Base-by-base conservation (phyloP, 2,113 vertebrate genomes). In the Hippopotamus amphibius region DNA sequence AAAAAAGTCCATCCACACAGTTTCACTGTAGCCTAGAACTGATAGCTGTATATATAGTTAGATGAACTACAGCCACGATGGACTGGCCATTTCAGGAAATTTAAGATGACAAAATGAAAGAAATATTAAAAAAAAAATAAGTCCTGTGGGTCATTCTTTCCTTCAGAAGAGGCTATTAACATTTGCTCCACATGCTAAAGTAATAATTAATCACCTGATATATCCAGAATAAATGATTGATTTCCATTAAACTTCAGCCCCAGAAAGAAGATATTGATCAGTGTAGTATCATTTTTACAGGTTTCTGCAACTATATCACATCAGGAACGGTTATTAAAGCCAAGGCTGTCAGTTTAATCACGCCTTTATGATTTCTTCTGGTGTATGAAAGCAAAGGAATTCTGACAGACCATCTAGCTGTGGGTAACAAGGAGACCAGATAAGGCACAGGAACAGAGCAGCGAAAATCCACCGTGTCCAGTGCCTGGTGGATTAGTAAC, bases 151-250 rank as follows among this genome's bases (percentile, higher is more conserved):
- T 93, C 77, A 94, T 79, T 91, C 82, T 94, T 77, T 41, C 88
- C 10, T 65, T 87, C 14, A 12, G 90, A 96, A 93, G 61, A 82
- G 94, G 68, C 68, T 74, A 37, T 83, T 86, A 74, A 72, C n/a
- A 55, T 72, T 84, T 74, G 59, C 65, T 93, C 16, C 28, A 46
- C 59, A 26, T 69, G 68, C 91, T 88, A 82, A 87, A 92, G 22
- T 87, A 66, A 55, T 83, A 92, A 72, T 97, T 90, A 93, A 95
- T 97, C 77, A 92, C 41, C 33, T 86, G 61, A 81, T 24, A 72
- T 79, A 53, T 69, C 74, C 24, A 93, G 77, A 86, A 86, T 93
- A 92, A 68, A 69, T 93, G 48, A 92, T 33, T 88, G 94, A 84
- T 81, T 94, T 87, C 89, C 28, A 79, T 83, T 93, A 68, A 97